These are phyloP conservation scores for Sinocyclocheilus maitianheensis DNA, from an alignment of 2,113 vertebrate species.

Conservation along the genomic window DNA sequence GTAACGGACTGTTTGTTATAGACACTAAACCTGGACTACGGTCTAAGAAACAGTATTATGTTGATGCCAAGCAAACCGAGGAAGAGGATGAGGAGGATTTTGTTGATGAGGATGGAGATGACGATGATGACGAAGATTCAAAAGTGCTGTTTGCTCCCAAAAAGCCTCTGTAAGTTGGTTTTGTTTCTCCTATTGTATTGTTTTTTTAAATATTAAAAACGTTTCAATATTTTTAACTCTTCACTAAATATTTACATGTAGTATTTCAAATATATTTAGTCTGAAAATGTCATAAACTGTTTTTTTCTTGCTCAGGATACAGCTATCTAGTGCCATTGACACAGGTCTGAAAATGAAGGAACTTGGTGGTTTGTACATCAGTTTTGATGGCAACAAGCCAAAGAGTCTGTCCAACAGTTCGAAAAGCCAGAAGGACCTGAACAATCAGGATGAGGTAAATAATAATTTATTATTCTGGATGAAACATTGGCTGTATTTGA, in stretches of 20 bases:
- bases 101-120: conserved; percentile 77
- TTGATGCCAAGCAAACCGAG: conserved; percentile 57
- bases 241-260: neutral
- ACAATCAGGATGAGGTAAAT: conserved; percentile 84
- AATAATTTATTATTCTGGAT: too few species aligned
- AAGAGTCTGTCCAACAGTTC: conserved; percentile 69
- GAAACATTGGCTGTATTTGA: neutral
- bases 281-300: neutral
- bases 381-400: conserved; percentile 83
- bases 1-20: conserved; percentile 84
- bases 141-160: conserved; percentile 74
- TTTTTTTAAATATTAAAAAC: neutral
- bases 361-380: conserved; percentile 93
- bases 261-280: neutral
- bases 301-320: conserved; percentile 76
- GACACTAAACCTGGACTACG: conserved; percentile 84
- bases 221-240: neutral
- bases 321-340: conserved; percentile 89
- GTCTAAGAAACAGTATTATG: conserved; percentile 76
- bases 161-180: conserved; percentile 75
- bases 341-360: conserved; percentile 88
- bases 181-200: neutral
- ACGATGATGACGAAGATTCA: conserved; percentile 81
- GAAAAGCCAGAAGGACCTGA: conserved; percentile 78
- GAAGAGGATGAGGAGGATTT: conserved; percentile 65